Conservation (phyloP, 2,113 vertebrate species). For the Pithys albifrons region DNA sequence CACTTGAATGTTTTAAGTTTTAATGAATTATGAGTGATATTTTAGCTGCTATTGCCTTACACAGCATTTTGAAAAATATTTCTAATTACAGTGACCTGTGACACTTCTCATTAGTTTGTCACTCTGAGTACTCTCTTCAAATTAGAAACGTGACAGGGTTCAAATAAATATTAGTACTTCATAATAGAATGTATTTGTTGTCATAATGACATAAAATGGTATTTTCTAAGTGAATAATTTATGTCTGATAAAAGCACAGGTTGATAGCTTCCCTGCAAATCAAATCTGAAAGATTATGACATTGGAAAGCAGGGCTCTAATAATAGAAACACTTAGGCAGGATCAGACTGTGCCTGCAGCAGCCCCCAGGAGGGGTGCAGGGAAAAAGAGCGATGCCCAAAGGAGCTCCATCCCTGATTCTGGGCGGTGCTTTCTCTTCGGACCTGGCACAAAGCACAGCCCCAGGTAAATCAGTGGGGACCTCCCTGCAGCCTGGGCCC, state of each 20-base stretch:
- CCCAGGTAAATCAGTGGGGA: too few relatives aligned
- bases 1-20: conserved; percentile 25
- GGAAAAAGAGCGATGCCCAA: not conserved
- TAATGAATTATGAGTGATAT: conserved; percentile 54
- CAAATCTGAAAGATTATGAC: not conserved
- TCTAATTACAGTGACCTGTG: conserved; percentile 27
- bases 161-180: conserved; percentile 10
- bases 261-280: not conserved
- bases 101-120: conserved; percentile 23
- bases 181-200: not conserved
- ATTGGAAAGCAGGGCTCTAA: not conserved
- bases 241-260: not conserved
- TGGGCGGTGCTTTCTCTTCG: not conserved
- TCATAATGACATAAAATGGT: not conserved
- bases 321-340: not conserved
- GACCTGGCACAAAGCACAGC: not conserved
- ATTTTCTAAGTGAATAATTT: not conserved
- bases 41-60: conserved; percentile 1
- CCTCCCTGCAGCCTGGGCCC: not conserved
- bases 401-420: not conserved
- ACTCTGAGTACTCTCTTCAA: not conserved
- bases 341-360: not conserved
- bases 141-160: not conserved
- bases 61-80: conserved; percentile 10
- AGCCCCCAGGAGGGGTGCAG: not conserved